Conservation (phyloP, 2,113 vertebrate genomes). For the Etheostoma spectabile region DNA sequence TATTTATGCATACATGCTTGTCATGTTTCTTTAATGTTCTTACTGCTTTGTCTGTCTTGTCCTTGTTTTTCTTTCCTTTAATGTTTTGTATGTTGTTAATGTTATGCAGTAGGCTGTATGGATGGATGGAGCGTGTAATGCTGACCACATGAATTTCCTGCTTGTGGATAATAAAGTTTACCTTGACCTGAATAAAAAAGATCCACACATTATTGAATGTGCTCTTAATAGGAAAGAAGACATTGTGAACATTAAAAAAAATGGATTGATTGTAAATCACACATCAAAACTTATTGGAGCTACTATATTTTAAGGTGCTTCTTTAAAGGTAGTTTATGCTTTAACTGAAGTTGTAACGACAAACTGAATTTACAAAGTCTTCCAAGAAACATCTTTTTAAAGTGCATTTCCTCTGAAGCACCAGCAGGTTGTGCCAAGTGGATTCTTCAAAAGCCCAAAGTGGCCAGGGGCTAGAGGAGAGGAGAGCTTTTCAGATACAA, state of each 20-base stretch:
- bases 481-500: background rate
- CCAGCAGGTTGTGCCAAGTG: constrained; percentile 6
- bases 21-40: too few relatives aligned
- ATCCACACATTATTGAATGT: background rate
- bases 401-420: background rate
- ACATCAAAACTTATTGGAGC: background rate
- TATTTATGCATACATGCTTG: too few relatives aligned
- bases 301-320: background rate
- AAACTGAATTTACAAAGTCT: background rate
- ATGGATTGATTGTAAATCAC: background rate
- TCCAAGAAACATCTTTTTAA: background rate
- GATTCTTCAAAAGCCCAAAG: background rate
- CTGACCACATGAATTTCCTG: too few relatives aligned
- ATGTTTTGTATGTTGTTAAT: too few relatives aligned
- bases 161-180: too few relatives aligned
- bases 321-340: background rate
- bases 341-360: background rate
- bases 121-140: too few relatives aligned
- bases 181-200: background rate
- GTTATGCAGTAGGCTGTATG: too few relatives aligned
- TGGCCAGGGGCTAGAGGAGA: background rate
- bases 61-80: too few relatives aligned
- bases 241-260: background rate
- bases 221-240: background rate
- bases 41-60: too few relatives aligned